phyloP scores from a whole-genome alignment of 2,113 vertebrate genomes.

The Lucifuga dentata region DNA sequence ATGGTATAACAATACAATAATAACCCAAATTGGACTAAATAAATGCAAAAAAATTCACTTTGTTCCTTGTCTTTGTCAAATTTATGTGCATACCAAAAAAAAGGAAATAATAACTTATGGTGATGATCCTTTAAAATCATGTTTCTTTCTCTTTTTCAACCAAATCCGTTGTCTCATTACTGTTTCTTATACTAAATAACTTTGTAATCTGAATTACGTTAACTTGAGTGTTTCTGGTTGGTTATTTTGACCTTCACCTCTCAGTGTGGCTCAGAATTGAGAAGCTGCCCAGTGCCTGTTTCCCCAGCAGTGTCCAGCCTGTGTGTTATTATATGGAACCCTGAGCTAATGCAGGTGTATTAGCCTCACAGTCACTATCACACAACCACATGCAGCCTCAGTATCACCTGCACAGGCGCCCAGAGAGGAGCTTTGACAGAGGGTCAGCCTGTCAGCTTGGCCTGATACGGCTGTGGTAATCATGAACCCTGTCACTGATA shows the following conservation, averaged over 20 bases:
- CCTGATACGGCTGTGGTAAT: constrained; percentile 25
- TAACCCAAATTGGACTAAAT: too few relatives aligned
- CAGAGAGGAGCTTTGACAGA: constrained; percentile 10
- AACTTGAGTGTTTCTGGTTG: constrained; percentile 11
- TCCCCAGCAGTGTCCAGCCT: constrained; percentile 9
- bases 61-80: too few relatives aligned
- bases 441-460: constrained; percentile 15
- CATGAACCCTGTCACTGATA: constrained; percentile 20
- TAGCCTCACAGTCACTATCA: constrained; percentile 52
- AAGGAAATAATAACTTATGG: too few relatives aligned
- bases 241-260: constrained; percentile 8
- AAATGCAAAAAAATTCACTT: too few relatives aligned
- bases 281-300: background rate
- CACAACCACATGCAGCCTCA: constrained; percentile 34
- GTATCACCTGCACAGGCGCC: constrained; percentile 31
- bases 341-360: constrained; percentile 28
- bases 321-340: constrained; percentile 24
- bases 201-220: constrained; percentile 26
- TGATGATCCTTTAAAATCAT: too few relatives aligned
- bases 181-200: too few relatives aligned
- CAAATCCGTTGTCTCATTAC: background rate
- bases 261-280: constrained; percentile 31
- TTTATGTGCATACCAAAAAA: too few relatives aligned
- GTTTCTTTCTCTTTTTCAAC: background rate
- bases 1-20: too few relatives aligned